Percentiles rank a stretch among this genome's conserved stretches.
Evolutionary conservation across 2,113 vertebrate species (phyloP).

Genomic region (Peromyscus leucopus): DNA sequence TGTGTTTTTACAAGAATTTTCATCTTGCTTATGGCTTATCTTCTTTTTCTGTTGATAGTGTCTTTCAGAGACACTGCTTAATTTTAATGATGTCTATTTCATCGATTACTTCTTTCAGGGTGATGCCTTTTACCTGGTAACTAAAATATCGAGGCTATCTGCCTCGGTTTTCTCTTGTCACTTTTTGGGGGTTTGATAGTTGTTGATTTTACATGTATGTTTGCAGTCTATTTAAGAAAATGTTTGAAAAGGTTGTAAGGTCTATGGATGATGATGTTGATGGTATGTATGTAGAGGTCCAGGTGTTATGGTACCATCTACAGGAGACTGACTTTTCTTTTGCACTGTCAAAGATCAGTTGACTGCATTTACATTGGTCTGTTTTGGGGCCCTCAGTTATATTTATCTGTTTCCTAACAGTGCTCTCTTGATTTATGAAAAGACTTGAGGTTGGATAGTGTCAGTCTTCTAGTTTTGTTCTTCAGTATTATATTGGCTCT

Average conservation of each 20-base stretch:
- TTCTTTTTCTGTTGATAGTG: not conserved
- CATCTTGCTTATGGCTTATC: not conserved
- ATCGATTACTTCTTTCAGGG: not conserved
- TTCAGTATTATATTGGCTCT: not conserved
- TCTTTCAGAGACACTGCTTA: not conserved
- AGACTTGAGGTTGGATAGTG: not conserved
- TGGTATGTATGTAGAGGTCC: not conserved
- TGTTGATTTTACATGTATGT: not conserved
- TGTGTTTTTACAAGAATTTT: not conserved
- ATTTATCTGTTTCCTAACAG: not conserved
- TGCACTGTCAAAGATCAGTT: not conserved
- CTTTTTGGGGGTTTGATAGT: not conserved
- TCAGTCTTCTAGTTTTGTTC: not conserved
- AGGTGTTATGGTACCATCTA: not conserved
- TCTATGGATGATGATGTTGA: too few relatives aligned
- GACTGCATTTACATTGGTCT: not conserved
- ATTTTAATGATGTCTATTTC: not conserved
- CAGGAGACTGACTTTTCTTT: not conserved
- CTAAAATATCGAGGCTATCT: not conserved
- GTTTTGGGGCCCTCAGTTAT: not conserved
- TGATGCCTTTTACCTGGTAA: not conserved
- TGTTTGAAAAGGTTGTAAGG: not conserved
- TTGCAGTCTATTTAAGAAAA: not conserved
- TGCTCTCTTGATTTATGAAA: not conserved
- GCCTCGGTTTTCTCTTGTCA: not conserved